Base-by-base conservation (phyloP, 2,888 invertebrate genomes). In the Digitonthophagus gazella region DNA sequence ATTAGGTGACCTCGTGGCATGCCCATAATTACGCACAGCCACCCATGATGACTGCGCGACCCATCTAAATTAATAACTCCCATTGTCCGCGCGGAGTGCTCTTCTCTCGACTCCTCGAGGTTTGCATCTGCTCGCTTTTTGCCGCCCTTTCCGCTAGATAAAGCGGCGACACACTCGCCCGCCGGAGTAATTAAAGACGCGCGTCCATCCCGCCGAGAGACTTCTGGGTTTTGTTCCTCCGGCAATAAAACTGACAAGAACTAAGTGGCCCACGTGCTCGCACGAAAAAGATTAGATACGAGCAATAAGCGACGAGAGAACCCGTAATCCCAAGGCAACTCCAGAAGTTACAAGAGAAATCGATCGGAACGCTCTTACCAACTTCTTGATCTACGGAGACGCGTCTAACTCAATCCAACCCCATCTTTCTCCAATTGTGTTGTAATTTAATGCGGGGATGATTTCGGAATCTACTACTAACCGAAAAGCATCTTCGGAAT, bases 1-100 rank as follows among this genome's bases (percentile, higher is more conserved):
- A 80, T 80, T 80, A 79, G 79, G 78, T 79, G 79, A 80, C 79
- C 80, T 79, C 77, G 77, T 78, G 77, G 78, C 77, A 78, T 78
- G 77, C 77, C 77, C 77, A 77, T 79, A 79, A 80, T 80, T 58
- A 67, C 20, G 67, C 20, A 67, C 67, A 67, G 58, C 57, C 58
- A 57, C 57, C 58, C 67, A 22, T 19, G 58, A 18, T 14, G 58
- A 58, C 18, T 58, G 57, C 58, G 19, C 14, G 58, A 44, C 18
- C 19, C 61, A 19, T 18, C 22, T 58, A 19, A 58, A 67, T 67
- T 67, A 20, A 11, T 28, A 58, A 28, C 58, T 22, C 22, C 20
- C 58, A 58, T 44, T 20, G 58, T 67, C 28, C 28, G 28, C 11
- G 3, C 28, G 28, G 28, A 44, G 28, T 44, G 28, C 28, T 44